phyloP scores from a whole-genome alignment of 2,797 vertebrate species.

The Sebastes melanostomus region DNA sequence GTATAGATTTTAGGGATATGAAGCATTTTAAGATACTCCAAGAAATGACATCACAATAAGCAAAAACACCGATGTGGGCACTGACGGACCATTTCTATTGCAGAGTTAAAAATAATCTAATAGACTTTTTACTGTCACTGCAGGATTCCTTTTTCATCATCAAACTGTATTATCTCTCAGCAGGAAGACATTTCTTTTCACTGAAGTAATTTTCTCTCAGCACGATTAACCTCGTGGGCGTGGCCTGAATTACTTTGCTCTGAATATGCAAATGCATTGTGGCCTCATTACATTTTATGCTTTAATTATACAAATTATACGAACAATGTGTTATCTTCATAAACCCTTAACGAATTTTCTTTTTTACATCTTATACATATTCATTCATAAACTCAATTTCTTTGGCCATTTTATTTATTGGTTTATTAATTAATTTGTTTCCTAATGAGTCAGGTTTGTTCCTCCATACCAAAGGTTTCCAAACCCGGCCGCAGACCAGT shows the following conservation, averaged over 20 bases:
- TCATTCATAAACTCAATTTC: background rate
- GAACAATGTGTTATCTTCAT: conserved; percentile 9
- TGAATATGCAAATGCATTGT: conserved; percentile 14
- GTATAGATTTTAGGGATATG: no score
- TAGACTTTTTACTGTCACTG: background rate
- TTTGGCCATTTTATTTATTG: background rate
- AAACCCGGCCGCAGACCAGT: no score
- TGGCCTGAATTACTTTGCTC: background rate
- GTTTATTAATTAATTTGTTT: background rate
- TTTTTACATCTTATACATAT: background rate
- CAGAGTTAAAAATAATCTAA: background rate
- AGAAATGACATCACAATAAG: no score
- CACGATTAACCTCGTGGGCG: conserved; percentile 11
- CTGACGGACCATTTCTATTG: no score
- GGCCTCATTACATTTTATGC: background rate
- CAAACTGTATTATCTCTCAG: background rate
- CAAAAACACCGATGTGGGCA: no score
- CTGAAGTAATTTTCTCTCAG: conserved; percentile 8
- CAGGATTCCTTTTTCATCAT: background rate
- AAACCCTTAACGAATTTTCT: background rate
- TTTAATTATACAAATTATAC: conserved; percentile 9
- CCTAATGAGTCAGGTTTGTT: background rate
- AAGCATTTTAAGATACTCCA: no score
- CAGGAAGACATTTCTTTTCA: background rate
- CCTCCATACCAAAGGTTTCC: background rate